Percentiles rank a stretch among this genome's conserved stretches.
phyloP scores from a whole-genome alignment of 2,888 invertebrate species.

The Linnaemya vulpina region DNA sequence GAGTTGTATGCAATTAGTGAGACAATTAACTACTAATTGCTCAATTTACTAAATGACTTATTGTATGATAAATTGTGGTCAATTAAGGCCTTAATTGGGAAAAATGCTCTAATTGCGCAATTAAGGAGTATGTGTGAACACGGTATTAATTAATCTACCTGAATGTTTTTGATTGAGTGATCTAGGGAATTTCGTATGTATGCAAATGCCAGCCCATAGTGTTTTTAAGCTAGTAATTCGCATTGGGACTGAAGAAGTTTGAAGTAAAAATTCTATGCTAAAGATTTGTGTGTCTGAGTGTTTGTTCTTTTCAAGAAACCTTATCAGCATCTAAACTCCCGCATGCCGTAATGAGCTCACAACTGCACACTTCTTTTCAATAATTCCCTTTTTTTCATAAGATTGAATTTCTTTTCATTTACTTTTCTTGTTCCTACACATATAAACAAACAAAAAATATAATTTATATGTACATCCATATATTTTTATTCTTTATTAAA shows the following conservation, averaged over 20 bases:
- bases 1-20: too few species aligned
- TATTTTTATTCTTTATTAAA: slow-evolving; percentile 59
- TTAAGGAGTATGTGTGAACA: too few species aligned
- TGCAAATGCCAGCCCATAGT: slow-evolving; percentile 15
- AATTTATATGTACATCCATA: not conserved
- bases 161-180: not conserved
- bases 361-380: slow-evolving; percentile 59
- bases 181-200: not conserved
- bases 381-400: slow-evolving; percentile 46
- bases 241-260: not conserved
- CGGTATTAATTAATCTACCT: too few species aligned
- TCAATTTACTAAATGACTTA: too few species aligned
- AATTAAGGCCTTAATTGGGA: too few species aligned
- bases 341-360: slow-evolving; percentile 62
- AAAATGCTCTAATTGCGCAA: too few species aligned
- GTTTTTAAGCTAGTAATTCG: not conserved
- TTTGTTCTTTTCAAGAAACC: slow-evolving; percentile 47
- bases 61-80: too few species aligned
- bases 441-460: slow-evolving; percentile 30
- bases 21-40: too few species aligned
- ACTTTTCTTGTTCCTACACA: slow-evolving; percentile 19
- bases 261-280: slow-evolving; percentile 45
- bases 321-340: slow-evolving; percentile 68
- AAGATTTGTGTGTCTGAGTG: not conserved
- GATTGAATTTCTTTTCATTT: slow-evolving; percentile 53